Evolutionary conservation across 2,888 invertebrate species (phyloP).

Genomic region (Mythimna albipuncta): DNA sequence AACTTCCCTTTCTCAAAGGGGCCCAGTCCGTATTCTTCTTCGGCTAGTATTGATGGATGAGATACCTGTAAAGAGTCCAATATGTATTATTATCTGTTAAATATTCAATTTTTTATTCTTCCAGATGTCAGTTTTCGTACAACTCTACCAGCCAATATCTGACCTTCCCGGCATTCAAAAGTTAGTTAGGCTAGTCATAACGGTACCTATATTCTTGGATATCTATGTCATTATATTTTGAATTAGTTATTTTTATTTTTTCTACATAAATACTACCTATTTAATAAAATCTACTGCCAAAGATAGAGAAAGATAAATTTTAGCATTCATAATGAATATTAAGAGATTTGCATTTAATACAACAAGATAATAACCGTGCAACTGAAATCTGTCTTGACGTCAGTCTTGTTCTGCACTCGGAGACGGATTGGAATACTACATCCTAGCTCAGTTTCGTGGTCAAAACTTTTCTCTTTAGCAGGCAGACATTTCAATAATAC

Average conservation of each 20-base stretch:
- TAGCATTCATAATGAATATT: not conserved
- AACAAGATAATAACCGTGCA: constrained; percentile 70
- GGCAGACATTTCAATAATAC: constrained; percentile 81
- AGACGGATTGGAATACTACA: constrained; percentile 78
- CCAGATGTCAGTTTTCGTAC: no score
- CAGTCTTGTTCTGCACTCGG: constrained; percentile 81
- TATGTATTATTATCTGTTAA: not conserved
- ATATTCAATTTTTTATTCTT: not conserved
- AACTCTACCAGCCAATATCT: no score
- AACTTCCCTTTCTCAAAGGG: constrained; percentile 85
- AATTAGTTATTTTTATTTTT: not conserved
- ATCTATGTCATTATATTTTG: no score
- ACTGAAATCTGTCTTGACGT: constrained; percentile 74
- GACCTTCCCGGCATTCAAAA: no score
- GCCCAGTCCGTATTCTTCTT: constrained; percentile 74
- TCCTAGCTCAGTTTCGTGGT: constrained; percentile 78
- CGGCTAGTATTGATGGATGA: constrained; percentile 80
- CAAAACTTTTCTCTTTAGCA: constrained; percentile 82
- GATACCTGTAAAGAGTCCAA: constrained; percentile 71
- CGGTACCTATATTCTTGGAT: not conserved
- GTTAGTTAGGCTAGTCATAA: no score
- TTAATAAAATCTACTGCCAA: not conserved
- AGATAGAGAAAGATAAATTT: not conserved
- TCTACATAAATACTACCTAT: not conserved
- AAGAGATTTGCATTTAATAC: not conserved